These are phyloP conservation scores for Chouioia cunea DNA, from an alignment of 2,888 invertebrate species.

Conservation along the genomic window DNA sequence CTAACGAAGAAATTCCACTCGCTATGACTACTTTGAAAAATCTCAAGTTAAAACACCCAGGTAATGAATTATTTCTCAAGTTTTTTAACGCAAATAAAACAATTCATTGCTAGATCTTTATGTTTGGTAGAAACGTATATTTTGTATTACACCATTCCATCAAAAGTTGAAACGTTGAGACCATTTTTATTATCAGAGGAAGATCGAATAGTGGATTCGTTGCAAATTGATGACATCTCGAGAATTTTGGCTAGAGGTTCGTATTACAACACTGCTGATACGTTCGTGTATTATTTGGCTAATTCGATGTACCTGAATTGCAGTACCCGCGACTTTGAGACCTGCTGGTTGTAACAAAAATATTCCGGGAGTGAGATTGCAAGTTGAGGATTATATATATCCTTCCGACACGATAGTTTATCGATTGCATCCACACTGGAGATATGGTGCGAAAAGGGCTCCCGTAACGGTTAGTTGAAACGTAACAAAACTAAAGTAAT, in stretches of 20 bases:
- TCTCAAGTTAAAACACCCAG: slow-evolving; percentile 57
- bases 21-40: slow-evolving; percentile 49
- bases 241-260: slow-evolving; percentile 51
- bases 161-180: slow-evolving; percentile 51
- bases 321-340: slow-evolving; percentile 56
- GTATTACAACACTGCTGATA: background rate
- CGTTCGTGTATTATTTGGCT: too few species aligned
- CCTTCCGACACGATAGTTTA: slow-evolving; percentile 71
- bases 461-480: slow-evolving; percentile 51
- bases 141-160: slow-evolving; percentile 55
- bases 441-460: slow-evolving; percentile 52
- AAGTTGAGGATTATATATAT: slow-evolving; percentile 74
- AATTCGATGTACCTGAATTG: slow-evolving; percentile 18
- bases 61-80: slow-evolving; percentile 46
- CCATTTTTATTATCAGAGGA: slow-evolving; percentile 54
- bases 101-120: background rate
- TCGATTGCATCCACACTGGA: slow-evolving; percentile 67
- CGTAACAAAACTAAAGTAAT: slow-evolving; percentile 13
- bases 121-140: slow-evolving; percentile 54
- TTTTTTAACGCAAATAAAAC: background rate
- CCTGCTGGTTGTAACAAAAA: slow-evolving; percentile 49
- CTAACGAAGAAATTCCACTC: slow-evolving; percentile 47
- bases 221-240: slow-evolving; percentile 53
- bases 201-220: slow-evolving; percentile 55
- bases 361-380: slow-evolving; percentile 59